A percentile compares a stretch with the other conserved stretches of the same genome.
Evolutionary conservation across 2,888 invertebrate species (phyloP).

Genomic region (Pristionchus entomophagus): DNA sequence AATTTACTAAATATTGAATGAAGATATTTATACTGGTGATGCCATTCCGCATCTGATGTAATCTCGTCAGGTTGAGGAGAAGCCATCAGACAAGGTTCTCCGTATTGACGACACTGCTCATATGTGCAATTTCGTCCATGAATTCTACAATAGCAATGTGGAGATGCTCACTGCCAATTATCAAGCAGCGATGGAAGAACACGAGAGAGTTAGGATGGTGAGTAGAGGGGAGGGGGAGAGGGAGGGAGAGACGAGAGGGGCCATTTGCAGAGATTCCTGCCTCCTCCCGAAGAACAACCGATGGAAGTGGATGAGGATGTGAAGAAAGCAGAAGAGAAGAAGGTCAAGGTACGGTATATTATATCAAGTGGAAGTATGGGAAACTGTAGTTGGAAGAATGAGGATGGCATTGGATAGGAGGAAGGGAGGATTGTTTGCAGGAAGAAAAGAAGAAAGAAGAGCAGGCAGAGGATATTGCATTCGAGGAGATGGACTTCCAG

Average conservation of each 20-base stretch:
- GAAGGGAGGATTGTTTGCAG: conserved; percentile 33
- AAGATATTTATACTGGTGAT: neutral
- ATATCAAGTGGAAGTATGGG: too few species aligned
- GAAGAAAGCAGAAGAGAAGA: conserved; percentile 56
- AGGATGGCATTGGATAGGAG: neutral
- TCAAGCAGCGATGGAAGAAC: conserved; percentile 55
- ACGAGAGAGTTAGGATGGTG: neutral
- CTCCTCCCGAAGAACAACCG: conserved; percentile 22
- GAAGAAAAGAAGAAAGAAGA: conserved; percentile 52
- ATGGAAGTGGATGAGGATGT: conserved; percentile 48
- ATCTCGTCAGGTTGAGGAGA: conserved; percentile 57
- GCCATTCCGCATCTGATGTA: conserved; percentile 25
- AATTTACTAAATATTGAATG: neutral
- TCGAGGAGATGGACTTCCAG: conserved; percentile 74
- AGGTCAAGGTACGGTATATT: conserved; percentile 22
- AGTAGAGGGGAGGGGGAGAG: neutral
- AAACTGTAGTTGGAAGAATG: neutral
- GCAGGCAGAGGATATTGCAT: conserved; percentile 61
- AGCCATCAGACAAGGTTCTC: conserved; percentile 78
- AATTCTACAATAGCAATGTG: conserved; percentile 86
- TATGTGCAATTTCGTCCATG: conserved; percentile 94
- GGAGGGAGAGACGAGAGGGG: conserved; percentile 22
- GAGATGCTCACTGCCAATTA: conserved; percentile 61
- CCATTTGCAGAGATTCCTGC: neutral
- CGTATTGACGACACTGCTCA: conserved; percentile 90